Evolutionary conservation across 2,888 invertebrate species (phyloP), one percentile per base, ranked within the genome.

Genomic region (Hydroisotoma schaefferi): DNA sequence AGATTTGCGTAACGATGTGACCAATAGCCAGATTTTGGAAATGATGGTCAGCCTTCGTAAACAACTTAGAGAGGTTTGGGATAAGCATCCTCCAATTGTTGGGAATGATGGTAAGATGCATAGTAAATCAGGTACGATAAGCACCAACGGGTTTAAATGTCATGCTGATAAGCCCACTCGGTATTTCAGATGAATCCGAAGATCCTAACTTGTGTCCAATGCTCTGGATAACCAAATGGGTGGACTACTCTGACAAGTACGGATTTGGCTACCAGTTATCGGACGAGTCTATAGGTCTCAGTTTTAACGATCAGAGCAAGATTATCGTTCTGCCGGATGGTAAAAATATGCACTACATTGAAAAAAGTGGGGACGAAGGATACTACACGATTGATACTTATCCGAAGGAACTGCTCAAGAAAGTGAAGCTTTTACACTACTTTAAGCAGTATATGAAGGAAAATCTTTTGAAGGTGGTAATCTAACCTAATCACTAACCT

Each of bases 161-260:
- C n/a, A n/a, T n/a, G n/a, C n/a, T n/a, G n/a, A n/a, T n/a, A n/a
- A n/a, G n/a, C n/a, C n/a, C n/a, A n/a, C n/a, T n/a, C n/a, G n/a
- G n/a, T 47, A 15, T 4, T 40, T 40, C 40, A 74, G 95, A 94
- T 77, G 95, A 97, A 75, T 86, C 90, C 76, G 88, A 92, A 67
- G 95, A 99, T 80, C 99, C 99, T 2, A 92, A 90, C 5, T 87
- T 92, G 0, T 90, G 93, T 73, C 99, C 99, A 1, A 84, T 99
- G 57, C 87, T 95, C 70, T 99, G 98, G 98, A 86, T 99, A 65
- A 90, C 93, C 74, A 99, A 99, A 79, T 99, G 99, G 99, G 99
- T 99, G 12, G 99, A 99, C 80, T 99, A 99, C 79, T 95, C 95
- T 28, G 99, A 99, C 81, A 99, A 98, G 79, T 99, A 99, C 77